These are phyloP conservation scores for Rotaria macrura DNA, from an alignment of 2,888 invertebrate species.

Conservation along the genomic window DNA sequence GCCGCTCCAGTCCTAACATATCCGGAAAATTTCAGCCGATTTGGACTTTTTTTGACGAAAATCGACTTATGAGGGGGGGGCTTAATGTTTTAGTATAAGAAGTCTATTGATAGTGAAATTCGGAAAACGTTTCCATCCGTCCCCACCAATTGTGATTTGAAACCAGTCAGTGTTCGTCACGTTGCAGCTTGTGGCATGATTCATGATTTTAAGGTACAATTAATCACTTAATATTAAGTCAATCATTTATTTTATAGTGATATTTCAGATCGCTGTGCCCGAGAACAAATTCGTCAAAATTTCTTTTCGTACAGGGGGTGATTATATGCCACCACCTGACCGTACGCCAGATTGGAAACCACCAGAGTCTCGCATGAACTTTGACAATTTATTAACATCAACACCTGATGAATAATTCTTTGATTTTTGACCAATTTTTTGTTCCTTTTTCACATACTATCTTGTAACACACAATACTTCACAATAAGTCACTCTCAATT, in stretches of 20 bases:
- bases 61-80: no score
- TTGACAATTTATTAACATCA: neutral
- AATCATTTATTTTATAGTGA: neutral
- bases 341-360: neutral
- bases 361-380: neutral
- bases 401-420: neutral
- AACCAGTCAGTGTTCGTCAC: neutral
- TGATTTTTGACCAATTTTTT: neutral
- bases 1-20: no score
- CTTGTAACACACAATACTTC: no score
- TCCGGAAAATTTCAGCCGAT: no score
- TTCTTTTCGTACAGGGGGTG: neutral
- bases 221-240: neutral
- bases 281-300: neutral
- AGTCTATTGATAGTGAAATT: neutral
- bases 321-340: neutral
- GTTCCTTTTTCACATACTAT: no score
- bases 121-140: neutral
- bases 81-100: neutral
- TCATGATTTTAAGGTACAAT: neutral
- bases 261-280: neutral
- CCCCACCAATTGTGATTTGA: neutral
- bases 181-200: neutral
- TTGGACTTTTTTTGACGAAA: no score
- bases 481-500: no score